Base-by-base conservation (phyloP, 2,113 vertebrate genomes). In the Gymnocephalus cernua region DNA sequence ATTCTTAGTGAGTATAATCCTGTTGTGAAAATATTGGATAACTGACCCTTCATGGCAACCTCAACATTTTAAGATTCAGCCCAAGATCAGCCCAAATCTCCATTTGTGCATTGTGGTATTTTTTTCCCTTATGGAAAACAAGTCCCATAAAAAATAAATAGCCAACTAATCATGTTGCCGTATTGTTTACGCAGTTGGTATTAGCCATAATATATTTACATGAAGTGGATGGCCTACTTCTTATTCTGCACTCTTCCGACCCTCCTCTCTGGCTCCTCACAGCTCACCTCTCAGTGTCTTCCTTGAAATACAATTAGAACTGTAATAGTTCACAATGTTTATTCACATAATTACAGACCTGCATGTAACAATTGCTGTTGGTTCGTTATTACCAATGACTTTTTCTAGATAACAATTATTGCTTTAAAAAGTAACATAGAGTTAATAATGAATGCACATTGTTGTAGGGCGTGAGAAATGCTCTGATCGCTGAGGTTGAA, bases 151-250 rank as follows among this genome's bases (percentile, higher is more conserved):
- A 41, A 38, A 41, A 35, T 23, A 32, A 50, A 27, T 41, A 57
- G 32, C 44, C 14, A 53, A 27, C 59, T 56, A 13, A 2, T 69
- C 11, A 15, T 54, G 41, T 56, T 21, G 4, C 4, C 41, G n/a
- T 6, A 47, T 47, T 67, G 35, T 45, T 23, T 9, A 4, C 21
- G 35, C 32, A 19, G 1, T n/a, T 9, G 1, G 2, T 13, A 18
- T 35, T 3, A 14, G 27, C 23, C 9, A 9, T 57, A 25, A 61
- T 47, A 29, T 45, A 66, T 72, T 44, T 54, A 61, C 70, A 50
- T 72, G 63, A 4, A 54, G 57, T n/a, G 48, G 32, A 76, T 78
- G 69, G 65, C 50, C 86, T 82, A 68, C 79, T 85, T 83, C 71
- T 63, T 57, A 59, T 45, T 74, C 67, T 76, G 61, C 64, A 50